Percentiles rank a stretch among this genome's conserved stretches.
Conservation (phyloP, 2,113 vertebrate genomes). For the Daphoenositta chrysoptera region DNA sequence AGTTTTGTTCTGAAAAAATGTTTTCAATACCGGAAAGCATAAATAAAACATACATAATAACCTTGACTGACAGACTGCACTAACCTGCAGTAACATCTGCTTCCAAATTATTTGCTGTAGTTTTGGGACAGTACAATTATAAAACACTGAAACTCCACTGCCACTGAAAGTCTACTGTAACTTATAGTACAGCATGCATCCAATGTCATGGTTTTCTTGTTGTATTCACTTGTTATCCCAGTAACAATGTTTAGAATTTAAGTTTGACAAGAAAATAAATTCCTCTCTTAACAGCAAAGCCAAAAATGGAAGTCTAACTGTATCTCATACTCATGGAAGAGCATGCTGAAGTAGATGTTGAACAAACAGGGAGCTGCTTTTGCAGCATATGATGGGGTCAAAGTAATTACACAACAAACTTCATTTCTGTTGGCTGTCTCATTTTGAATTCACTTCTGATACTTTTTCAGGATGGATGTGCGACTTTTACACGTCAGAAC, state of each 20-base stretch:
- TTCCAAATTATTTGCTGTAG: conserved; percentile 69
- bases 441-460: neutral
- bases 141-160: conserved; percentile 53
- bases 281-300: neutral
- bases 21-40: conserved; percentile 76
- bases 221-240: neutral
- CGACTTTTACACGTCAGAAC: neutral
- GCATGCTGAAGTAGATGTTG: neutral
- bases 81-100: conserved; percentile 76
- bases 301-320: neutral
- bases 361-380: neutral
- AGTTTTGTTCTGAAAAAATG: conserved; percentile 78
- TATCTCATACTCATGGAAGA: neutral
- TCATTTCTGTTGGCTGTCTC: neutral
- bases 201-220: neutral
- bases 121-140: conserved; percentile 69
- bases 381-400: neutral
- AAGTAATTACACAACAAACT: neutral
- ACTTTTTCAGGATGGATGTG: neutral
- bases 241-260: neutral
- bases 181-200: neutral
- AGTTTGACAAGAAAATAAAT: neutral
- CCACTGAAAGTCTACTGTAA: conserved; percentile 41
- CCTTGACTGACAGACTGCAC: conserved; percentile 64
- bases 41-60: conserved; percentile 71